Base-by-base conservation (phyloP, 64 coral and sea anemone genomes). In the Catalaphyllia jardinei region DNA sequence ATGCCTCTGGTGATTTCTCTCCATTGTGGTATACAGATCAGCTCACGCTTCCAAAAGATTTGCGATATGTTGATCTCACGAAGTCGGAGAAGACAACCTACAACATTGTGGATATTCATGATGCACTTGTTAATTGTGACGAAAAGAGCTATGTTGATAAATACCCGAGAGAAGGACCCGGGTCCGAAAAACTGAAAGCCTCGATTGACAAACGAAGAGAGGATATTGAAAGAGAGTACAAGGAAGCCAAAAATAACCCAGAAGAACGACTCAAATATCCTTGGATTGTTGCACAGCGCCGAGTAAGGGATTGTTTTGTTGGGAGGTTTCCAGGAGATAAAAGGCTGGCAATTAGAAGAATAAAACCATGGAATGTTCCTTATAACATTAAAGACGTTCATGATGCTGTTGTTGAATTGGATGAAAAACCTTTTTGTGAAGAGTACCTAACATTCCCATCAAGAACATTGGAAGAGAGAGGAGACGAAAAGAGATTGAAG, bases 271-370 rank as follows among this genome's bases (percentile, higher is more conserved):
- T 12, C 13, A 52, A 25, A 51, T 79, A 79, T 30, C 57, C 77
- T 1, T 79, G 77, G 77, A 25, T 79, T 79, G 77, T 60, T 57
- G 77, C 77, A 30, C 77, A 31, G 77, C 77, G 77, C 0, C 22
- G 50, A 29, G 77, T 79, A 10, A 57, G 77, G 14, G 77, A 60
- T 60, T 79, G 77, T 50, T 79, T 59, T 59, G 77, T 50, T 79
- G 77, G 77, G 0, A 59, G 0, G 13, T 79, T 79, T 60, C 10
- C 77, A 19, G 52, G 51, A 10, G 77, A 79, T 60, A 52, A 6
- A 11, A 0, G 10, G 28, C 4, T 12, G 54, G 6, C 17, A 29
- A 29, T 14, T 12, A 1, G 6, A 46, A 46, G 39, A 46, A 6
- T 46, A 46, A 46, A 46, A 46, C 0, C 6, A 6, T 6, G 7